A percentile compares a stretch with the other conserved stretches of the same genome.
phyloP scores from a whole-genome alignment of 2,888 invertebrate genomes.

The Thymelicus acteon region DNA sequence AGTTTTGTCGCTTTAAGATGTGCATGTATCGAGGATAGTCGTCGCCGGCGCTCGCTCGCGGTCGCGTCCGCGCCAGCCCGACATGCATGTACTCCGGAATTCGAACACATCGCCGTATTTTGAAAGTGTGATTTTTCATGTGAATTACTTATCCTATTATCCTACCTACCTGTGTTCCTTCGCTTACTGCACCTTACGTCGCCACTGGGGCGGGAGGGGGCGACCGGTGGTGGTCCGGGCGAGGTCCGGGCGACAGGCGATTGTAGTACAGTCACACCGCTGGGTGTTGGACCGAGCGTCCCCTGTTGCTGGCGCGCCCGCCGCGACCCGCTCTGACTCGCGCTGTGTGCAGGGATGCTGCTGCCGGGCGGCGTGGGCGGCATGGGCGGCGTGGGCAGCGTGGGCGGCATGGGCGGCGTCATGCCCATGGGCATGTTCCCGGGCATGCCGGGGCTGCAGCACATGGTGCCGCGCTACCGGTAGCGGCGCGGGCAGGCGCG shows the following conservation, averaged over 20 bases:
- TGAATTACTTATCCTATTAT: conserved; percentile 79
- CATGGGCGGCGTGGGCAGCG: conserved; percentile 71
- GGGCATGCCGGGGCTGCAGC: conserved; percentile 76
- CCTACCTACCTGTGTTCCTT: conserved; percentile 78
- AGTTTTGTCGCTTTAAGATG: conserved; percentile 83
- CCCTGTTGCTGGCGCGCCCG: conserved; percentile 42
- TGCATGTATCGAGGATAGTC: conserved; percentile 77
- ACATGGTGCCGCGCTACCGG: conserved; percentile 95
- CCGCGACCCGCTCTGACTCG: conserved; percentile 38
- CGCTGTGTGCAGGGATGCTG: conserved; percentile 76
- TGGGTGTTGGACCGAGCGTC: conserved; percentile 65
- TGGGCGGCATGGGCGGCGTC: conserved; percentile 59
- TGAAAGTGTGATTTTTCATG: conserved; percentile 80
- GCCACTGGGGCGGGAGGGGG: conserved; percentile 49
- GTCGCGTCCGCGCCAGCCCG: conserved; percentile 49
- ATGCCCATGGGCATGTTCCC: conserved; percentile 83
- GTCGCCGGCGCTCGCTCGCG: conserved; percentile 47
- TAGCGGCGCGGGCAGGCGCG: conserved; percentile 78
- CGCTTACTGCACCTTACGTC: conserved; percentile 69
- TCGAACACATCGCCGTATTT: conserved; percentile 64
- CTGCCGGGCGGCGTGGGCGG: conserved; percentile 64
- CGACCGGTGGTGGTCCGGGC: conserved; percentile 44
- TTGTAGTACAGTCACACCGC: conserved; percentile 70
- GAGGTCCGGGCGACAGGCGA: conserved; percentile 63
- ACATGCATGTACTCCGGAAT: conserved; percentile 65